Evolutionary conservation across 2,888 invertebrate species (phyloP).

Genomic region (Eupithecia insigniata): DNA sequence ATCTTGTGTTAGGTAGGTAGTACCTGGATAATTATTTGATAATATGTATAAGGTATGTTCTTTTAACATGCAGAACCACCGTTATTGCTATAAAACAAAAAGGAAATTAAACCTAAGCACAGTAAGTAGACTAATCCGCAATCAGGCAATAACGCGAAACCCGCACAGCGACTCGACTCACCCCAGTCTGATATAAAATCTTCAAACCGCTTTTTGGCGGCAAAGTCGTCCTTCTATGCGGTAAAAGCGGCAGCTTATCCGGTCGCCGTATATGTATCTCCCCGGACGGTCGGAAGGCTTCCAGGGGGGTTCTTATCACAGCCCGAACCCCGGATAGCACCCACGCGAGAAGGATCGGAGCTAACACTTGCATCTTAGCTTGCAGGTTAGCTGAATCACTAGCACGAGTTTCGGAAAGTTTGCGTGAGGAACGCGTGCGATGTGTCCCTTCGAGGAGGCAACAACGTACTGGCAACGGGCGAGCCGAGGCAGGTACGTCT

Average conservation of each 20-base stretch:
- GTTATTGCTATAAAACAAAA: not conserved
- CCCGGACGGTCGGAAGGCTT: slow-evolving; percentile 81
- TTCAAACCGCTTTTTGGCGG: slow-evolving; percentile 82
- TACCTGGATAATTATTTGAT: not conserved
- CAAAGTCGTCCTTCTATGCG: slow-evolving; percentile 80
- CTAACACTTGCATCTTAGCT: slow-evolving; percentile 71
- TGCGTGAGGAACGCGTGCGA: slow-evolving; percentile 58
- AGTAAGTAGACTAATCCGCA: slow-evolving; percentile 6
- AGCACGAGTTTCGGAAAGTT: slow-evolving; percentile 50
- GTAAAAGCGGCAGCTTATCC: slow-evolving; percentile 73
- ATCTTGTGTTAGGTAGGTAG: not conserved
- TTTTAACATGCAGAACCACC: not conserved
- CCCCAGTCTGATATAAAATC: slow-evolving; percentile 90
- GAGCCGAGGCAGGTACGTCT: slow-evolving; percentile 77
- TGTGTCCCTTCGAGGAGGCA: slow-evolving; percentile 68
- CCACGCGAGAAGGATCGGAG: slow-evolving; percentile 70
- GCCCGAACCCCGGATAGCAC: slow-evolving; percentile 68
- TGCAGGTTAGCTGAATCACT: slow-evolving; percentile 38
- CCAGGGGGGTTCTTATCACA: slow-evolving; percentile 82
- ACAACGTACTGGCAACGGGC: slow-evolving; percentile 75
- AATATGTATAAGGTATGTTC: not conserved
- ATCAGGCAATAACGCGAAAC: slow-evolving; percentile 18
- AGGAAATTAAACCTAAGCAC: not conserved
- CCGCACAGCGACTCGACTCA: slow-evolving; percentile 72
- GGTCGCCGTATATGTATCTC: slow-evolving; percentile 79